phyloP scores from a whole-genome alignment of 2,113 vertebrate genomes.

The Cebus imitator region DNA sequence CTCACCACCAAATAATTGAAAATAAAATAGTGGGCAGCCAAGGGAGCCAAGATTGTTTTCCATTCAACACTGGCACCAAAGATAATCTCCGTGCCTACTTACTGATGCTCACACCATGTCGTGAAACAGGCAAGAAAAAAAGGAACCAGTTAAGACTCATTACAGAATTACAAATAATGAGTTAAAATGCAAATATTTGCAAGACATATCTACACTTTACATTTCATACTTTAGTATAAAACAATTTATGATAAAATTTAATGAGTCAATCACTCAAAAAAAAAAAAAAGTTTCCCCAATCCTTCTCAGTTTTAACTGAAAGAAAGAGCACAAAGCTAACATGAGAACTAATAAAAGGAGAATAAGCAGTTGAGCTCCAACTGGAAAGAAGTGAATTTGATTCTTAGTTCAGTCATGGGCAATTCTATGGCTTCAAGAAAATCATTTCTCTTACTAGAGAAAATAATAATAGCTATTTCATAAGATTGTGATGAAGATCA shows the following conservation, averaged over 20 bases:
- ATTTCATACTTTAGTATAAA: background rate
- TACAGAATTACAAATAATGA: slow-evolving; percentile 46
- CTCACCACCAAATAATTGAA: background rate
- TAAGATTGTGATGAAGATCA: background rate
- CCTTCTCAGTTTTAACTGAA: background rate
- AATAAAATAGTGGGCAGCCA: background rate
- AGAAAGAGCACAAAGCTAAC: background rate
- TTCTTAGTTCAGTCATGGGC: background rate
- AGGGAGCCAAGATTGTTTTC: background rate
- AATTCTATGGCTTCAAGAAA: background rate
- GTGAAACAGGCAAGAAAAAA: background rate
- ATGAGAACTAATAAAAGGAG: background rate
- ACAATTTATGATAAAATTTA: slow-evolving; percentile 33
- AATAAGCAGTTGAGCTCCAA: background rate
- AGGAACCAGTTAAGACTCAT: background rate
- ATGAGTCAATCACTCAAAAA: slow-evolving; percentile 12
- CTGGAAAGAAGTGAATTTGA: background rate
- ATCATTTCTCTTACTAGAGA: background rate
- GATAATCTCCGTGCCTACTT: background rate
- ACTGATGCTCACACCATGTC: background rate
- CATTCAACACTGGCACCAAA: background rate
- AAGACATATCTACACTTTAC: background rate
- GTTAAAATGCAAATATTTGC: slow-evolving; percentile 33
- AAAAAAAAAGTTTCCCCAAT: background rate
- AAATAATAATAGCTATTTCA: background rate